Evolutionary conservation across 2,797 vertebrate genomes (phyloP), one percentile per base, ranked within the genome.

Genomic region (Loris lydekkerianus): DNA sequence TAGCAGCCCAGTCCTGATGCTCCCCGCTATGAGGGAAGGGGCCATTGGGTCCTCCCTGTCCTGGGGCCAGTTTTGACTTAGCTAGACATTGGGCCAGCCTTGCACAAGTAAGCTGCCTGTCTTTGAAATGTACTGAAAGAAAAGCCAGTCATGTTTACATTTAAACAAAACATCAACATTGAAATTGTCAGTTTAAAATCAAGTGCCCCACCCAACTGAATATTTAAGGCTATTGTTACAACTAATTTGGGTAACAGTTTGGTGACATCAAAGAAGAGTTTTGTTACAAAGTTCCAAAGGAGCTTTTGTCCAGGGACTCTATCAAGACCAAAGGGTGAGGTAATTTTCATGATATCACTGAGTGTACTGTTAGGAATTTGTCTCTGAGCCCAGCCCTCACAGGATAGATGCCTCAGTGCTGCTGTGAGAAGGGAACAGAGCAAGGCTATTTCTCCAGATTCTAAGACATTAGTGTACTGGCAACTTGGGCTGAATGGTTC

Each of bases 111-210:
- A 75, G 21, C 29, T 56, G 37, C 5, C 31, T 17, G 34, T 27
- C 37, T 34, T 73, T 40, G 58, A 89, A 69, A 80, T 58, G 31
- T 11, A 63, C 7, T 56, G 29, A 83, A 75, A 49, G 6, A 53
- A 31, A 80, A 53, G 7, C 58, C 23, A 56, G n/a, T 34, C 34
- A 58, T 58, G 56, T 94, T 82, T n/a, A 46, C 23, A 43, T 46
- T 69, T 69, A 29, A 75, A 83, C 27, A 34, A 73, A 90, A n/a
- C 43, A 53, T 65, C 60, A 37, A 67, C 58, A 80, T 31, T 53
- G n/a, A 88, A 81, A 75, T 76, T 69, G 5, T 37, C 90, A 21
- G 3, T 34, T 95, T 94, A 85, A 88, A 76, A 37, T 85, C 60
- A 77, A 72, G 37, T 23, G 31, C 9, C 7, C 1, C 49, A 43